Evolutionary conservation across 2,113 vertebrate species (phyloP).

Genomic region (Mystacornis crossleyi): DNA sequence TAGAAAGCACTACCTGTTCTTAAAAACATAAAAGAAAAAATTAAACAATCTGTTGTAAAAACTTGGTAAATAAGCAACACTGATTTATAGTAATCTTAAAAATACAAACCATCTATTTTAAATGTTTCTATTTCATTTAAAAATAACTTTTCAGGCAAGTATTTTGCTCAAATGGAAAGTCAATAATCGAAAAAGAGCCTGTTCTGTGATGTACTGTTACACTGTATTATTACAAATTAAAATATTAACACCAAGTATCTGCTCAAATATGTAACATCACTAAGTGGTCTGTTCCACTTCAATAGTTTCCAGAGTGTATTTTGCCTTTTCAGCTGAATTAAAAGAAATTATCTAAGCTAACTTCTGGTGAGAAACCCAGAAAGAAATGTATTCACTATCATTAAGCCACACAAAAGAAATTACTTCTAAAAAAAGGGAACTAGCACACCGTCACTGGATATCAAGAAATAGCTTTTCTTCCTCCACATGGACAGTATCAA

Average conservation of each 20-base stretch:
- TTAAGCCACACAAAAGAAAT: neutral
- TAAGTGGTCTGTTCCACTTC: neutral
- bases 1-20: neutral
- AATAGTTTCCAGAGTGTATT: neutral
- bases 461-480: neutral
- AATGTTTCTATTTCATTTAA: neutral
- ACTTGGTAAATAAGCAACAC: neutral
- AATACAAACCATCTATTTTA: neutral
- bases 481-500: neutral
- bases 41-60: neutral
- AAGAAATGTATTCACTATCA: neutral
- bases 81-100: neutral
- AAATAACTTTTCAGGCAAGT: neutral
- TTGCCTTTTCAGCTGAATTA: neutral
- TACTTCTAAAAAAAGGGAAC: neutral
- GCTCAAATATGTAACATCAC: neutral
- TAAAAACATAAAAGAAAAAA: neutral
- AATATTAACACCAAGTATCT: neutral
- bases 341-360: neutral
- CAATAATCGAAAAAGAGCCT: neutral
- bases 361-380: neutral
- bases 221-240: neutral
- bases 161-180: neutral
- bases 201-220: neutral
- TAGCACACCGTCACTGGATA: neutral